Evolutionary conservation across 2,888 invertebrate species (phyloP).

Genomic region (Apoda limacodes): DNA sequence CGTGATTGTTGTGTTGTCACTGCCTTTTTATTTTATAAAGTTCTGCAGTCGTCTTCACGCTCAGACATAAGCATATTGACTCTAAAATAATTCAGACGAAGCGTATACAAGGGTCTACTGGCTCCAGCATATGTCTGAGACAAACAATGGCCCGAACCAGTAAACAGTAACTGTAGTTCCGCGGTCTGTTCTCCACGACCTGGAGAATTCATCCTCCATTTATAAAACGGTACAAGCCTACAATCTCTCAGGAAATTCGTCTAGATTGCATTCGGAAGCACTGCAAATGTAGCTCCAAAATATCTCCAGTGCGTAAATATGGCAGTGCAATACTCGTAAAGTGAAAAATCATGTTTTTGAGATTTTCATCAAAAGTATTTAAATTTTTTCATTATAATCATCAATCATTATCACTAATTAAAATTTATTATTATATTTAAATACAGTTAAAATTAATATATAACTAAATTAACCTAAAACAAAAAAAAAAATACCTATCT

Average conservation of each 20-base stretch:
- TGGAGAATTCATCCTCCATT: too few relatives aligned
- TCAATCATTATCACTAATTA: too few relatives aligned
- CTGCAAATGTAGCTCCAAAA: slow-evolving; percentile 18
- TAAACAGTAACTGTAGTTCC: slow-evolving; percentile 7
- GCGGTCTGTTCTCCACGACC: slow-evolving; percentile 7
- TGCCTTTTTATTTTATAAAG: slow-evolving; percentile 11
- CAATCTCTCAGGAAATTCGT: slow-evolving; percentile 13
- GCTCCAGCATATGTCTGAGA: slow-evolving; percentile 9
- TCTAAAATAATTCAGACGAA: slow-evolving; percentile 11
- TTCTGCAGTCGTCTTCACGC: slow-evolving; percentile 6
- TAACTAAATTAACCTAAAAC: too few relatives aligned
- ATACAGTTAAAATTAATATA: too few relatives aligned
- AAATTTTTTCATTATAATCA: too few relatives aligned
- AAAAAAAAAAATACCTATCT: too few relatives aligned
- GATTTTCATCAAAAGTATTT: slow-evolving; percentile 9
- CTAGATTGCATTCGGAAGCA: slow-evolving; percentile 12
- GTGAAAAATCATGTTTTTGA: slow-evolving; percentile 13
- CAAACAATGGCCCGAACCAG: slow-evolving; percentile 4
- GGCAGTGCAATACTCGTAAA: slow-evolving; percentile 15
- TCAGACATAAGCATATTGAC: slow-evolving; percentile 2
- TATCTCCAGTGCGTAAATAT: slow-evolving; percentile 14
- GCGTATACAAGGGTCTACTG: slow-evolving; percentile 11
- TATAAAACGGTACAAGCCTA: slow-evolving; percentile 17
- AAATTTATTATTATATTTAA: too few relatives aligned
- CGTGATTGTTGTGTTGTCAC: slow-evolving; percentile 11